Evolutionary conservation across 2,797 vertebrate species (phyloP).

Genomic region (Xenops minutus): DNA sequence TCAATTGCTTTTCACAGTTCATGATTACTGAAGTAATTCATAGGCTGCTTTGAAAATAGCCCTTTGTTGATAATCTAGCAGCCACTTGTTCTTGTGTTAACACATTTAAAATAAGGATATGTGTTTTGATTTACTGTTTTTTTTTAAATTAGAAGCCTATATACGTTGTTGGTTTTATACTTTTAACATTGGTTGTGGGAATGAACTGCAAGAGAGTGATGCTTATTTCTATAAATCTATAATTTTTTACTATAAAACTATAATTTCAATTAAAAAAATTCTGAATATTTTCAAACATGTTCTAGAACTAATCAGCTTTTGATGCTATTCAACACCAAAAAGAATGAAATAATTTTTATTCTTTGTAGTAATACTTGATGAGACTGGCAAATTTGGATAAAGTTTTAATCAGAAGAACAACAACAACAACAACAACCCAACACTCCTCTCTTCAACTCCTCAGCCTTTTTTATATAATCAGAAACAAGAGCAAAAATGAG

Average conservation of each 20-base stretch:
- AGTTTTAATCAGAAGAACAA: neutral
- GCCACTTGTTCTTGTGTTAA: neutral
- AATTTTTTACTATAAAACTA: neutral
- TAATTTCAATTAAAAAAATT: neutral
- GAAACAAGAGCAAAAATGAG: neutral
- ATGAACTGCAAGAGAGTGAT: neutral
- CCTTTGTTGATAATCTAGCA: neutral
- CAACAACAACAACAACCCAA: neutral
- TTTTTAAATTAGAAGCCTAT: neutral
- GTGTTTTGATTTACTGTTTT: neutral
- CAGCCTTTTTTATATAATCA: neutral
- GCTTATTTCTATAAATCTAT: neutral
- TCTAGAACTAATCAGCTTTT: neutral
- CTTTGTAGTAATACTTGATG: neutral
- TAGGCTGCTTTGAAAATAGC: neutral
- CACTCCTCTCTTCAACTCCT: rapidly evolving
- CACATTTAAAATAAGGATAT: neutral
- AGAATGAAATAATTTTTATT: neutral
- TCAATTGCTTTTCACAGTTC: neutral
- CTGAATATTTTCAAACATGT: neutral
- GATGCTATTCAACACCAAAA: neutral
- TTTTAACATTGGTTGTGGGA: neutral
- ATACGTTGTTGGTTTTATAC: rapidly evolving
- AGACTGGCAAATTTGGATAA: neutral
- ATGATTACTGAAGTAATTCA: neutral